Conservation (phyloP, 2,888 invertebrate genomes). For the Drosophila nr. perissopoda region DNA sequence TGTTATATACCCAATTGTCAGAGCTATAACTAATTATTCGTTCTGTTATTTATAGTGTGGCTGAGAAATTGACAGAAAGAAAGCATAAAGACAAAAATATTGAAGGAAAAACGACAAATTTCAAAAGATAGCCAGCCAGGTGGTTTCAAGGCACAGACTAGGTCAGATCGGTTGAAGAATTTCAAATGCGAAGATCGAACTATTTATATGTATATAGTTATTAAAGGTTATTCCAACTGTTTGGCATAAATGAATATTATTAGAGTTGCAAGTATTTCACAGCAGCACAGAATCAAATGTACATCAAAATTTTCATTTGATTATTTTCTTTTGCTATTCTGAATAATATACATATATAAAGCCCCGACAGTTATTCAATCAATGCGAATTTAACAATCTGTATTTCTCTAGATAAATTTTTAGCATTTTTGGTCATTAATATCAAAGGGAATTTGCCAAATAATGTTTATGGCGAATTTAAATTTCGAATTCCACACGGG, state of each 20-base stretch:
- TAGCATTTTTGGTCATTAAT: neutral
- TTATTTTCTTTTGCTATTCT: neutral
- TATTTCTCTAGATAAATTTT: neutral
- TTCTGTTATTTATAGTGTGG: constrained; percentile 19
- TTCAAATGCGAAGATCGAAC: neutral
- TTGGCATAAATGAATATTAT: neutral
- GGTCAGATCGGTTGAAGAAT: neutral
- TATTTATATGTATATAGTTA: neutral
- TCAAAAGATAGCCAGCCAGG: constrained; percentile 31
- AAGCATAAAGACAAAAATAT: constrained; percentile 22
- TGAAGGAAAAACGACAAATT: constrained; percentile 11
- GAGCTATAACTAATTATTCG: constrained; percentile 21
- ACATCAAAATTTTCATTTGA: neutral
- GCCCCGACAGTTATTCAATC: neutral
- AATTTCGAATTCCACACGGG: neutral
- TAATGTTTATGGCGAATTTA: neutral
- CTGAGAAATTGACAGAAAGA: constrained; percentile 24
- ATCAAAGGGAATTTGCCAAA: neutral
- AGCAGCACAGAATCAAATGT: neutral
- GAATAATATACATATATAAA: neutral
- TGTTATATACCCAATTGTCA: constrained; percentile 10
- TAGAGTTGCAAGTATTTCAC: neutral
- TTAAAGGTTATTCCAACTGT: neutral
- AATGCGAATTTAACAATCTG: neutral
- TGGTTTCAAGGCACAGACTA: constrained; percentile 38